Conservation (phyloP, 2,113 vertebrate species). For the Panurus biarmicus region DNA sequence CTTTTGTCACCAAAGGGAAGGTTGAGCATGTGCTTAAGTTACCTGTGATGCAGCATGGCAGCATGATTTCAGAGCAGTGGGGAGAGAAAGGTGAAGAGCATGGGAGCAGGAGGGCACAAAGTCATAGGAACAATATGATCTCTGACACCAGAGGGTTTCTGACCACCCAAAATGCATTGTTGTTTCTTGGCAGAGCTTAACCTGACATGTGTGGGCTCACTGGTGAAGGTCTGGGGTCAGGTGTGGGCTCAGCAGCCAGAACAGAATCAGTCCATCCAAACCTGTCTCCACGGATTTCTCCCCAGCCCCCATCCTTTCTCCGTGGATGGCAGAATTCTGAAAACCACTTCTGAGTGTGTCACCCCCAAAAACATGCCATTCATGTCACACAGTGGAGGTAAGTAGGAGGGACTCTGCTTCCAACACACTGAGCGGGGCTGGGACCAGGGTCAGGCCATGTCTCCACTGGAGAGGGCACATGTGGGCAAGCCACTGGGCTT, state of each 20-base stretch:
- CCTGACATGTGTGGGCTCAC: background rate
- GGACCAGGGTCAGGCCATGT: background rate
- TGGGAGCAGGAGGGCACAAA: background rate
- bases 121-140: background rate
- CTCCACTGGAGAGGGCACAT: background rate
- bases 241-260: background rate
- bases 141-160: background rate
- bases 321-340: background rate
- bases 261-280: background rate
- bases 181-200: constrained; percentile 4
- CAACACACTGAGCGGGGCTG: rapidly evolving
- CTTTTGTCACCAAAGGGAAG: background rate
- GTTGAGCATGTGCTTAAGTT: background rate
- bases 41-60: background rate
- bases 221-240: constrained; percentile 2
- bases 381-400: background rate
- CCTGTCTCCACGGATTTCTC: background rate
- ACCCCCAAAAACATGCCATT: rapidly evolving
- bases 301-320: background rate
- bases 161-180: rapidly evolving
- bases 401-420: background rate
- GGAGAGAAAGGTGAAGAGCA: background rate
- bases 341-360: background rate
- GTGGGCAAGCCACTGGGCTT: background rate
- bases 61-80: background rate